Evolutionary conservation across 2,797 vertebrate genomes (phyloP).

Genomic region (Pseudochirops corinnae): DNA sequence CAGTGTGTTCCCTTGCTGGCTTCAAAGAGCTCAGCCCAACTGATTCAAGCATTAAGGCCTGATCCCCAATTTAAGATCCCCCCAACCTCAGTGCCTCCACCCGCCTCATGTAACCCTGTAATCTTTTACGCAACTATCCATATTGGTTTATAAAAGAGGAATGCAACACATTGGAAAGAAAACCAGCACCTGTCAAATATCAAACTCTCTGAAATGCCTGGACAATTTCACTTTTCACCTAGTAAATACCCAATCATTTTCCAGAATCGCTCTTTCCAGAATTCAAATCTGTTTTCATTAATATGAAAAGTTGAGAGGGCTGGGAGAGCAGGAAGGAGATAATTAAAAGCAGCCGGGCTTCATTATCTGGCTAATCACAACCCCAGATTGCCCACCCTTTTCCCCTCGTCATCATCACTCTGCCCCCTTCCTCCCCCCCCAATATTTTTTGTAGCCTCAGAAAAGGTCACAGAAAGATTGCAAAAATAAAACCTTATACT

Average conservation of each 20-base stretch:
- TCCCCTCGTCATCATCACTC: conserved; percentile 35
- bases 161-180: conserved; percentile 86
- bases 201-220: conserved; percentile 86
- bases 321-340: conserved; percentile 87
- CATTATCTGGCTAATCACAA: conserved; percentile 88
- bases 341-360: conserved; percentile 88
- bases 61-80: conserved; percentile 52
- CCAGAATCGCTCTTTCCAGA: conserved; percentile 85
- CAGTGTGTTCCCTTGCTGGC: conserved; percentile 33
- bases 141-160: conserved; percentile 86
- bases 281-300: conserved; percentile 88
- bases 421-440: not conserved
- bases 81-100: conserved; percentile 64
- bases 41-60: conserved; percentile 48
- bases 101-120: conserved; percentile 75
- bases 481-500: conserved; percentile 82
- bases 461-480: conserved; percentile 82
- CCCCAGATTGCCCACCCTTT: conserved; percentile 78
- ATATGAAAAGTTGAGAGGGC: conserved; percentile 86
- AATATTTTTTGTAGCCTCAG: conserved; percentile 74
- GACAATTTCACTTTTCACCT: conserved; percentile 88
- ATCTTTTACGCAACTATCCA: conserved; percentile 80
- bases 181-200: conserved; percentile 89
- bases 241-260: conserved; percentile 88
- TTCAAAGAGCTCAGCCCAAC: conserved; percentile 55